These are phyloP conservation scores for Stomatorhinus ivindoensis DNA, from an alignment of 2,113 vertebrate genomes.

Conservation along the genomic window DNA sequence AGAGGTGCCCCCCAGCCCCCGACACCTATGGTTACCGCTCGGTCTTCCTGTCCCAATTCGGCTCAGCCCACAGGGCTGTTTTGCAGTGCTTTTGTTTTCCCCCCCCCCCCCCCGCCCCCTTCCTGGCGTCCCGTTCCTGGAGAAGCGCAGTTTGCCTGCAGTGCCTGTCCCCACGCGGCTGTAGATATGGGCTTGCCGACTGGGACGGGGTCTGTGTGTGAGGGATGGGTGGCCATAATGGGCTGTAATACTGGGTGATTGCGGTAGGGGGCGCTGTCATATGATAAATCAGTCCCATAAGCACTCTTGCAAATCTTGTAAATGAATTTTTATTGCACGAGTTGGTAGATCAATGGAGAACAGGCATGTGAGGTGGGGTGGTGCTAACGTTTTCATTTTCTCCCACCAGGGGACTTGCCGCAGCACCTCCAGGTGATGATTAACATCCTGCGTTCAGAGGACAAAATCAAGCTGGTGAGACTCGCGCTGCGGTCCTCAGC, in stretches of 20 bases:
- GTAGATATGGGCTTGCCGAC: not conserved
- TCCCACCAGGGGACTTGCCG: slow-evolving; percentile 74
- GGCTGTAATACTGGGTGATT: not conserved
- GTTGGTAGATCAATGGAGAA: not conserved
- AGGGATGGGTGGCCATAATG: not conserved
- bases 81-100: not conserved
- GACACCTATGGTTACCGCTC: not conserved
- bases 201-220: not conserved
- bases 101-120: not conserved
- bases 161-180: not conserved
- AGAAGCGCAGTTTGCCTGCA: not conserved
- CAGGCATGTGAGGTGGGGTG: not conserved
- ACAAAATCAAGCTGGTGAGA: slow-evolving; percentile 89
- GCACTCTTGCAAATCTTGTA: not conserved
- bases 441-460: slow-evolving; percentile 87
- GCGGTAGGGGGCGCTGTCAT: not conserved
- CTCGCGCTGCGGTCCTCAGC: not conserved
- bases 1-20: not conserved
- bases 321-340: not conserved
- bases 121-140: not conserved
- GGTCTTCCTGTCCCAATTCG: not conserved
- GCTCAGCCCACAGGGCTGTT: not conserved
- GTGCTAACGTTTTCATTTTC: not conserved
- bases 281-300: not conserved
- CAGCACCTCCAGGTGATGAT: slow-evolving; percentile 96